Evolutionary conservation across 2,888 invertebrate genomes (phyloP).

Genomic region (Pinctada fucata): DNA sequence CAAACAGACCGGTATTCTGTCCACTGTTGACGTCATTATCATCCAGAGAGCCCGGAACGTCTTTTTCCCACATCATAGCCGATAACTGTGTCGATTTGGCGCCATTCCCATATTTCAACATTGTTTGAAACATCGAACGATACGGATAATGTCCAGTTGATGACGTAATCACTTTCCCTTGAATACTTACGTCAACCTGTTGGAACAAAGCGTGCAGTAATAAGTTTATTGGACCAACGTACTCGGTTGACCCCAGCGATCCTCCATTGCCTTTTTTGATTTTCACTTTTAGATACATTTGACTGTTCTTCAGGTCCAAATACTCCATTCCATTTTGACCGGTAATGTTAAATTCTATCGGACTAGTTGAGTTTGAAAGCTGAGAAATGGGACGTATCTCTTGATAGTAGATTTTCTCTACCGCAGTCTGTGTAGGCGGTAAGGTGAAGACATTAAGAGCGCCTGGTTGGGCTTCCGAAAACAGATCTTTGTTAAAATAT

Average conservation of each 20-base stretch:
- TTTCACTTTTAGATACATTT: constrained; percentile 36
- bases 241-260: too few species aligned
- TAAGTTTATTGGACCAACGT: constrained; percentile 45
- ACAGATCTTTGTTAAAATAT: constrained; percentile 38
- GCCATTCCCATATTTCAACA: constrained; percentile 41
- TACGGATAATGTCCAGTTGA: constrained; percentile 46
- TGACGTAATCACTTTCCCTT: constrained; percentile 41
- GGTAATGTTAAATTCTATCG: constrained; percentile 23
- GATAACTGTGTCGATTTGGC: constrained; percentile 31
- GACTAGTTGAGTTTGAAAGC: constrained; percentile 1
- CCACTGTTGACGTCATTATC: too few species aligned
- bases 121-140: constrained; percentile 42
- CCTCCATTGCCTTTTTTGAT: constrained; percentile 40
- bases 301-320: constrained; percentile 37
- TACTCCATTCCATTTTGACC: constrained; percentile 41
- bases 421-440: constrained; percentile 46
- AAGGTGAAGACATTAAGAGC: constrained; percentile 44
- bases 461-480: constrained; percentile 41
- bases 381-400: constrained; percentile 37
- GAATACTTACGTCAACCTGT: constrained; percentile 46
- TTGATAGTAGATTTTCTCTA: constrained; percentile 40
- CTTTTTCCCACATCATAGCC: constrained; percentile 40
- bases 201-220: constrained; percentile 48
- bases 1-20: constrained; percentile 35
- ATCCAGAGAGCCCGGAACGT: too few species aligned